Conservation (phyloP, 2,888 invertebrate genomes). For the Scaptomyza reducta region DNA sequence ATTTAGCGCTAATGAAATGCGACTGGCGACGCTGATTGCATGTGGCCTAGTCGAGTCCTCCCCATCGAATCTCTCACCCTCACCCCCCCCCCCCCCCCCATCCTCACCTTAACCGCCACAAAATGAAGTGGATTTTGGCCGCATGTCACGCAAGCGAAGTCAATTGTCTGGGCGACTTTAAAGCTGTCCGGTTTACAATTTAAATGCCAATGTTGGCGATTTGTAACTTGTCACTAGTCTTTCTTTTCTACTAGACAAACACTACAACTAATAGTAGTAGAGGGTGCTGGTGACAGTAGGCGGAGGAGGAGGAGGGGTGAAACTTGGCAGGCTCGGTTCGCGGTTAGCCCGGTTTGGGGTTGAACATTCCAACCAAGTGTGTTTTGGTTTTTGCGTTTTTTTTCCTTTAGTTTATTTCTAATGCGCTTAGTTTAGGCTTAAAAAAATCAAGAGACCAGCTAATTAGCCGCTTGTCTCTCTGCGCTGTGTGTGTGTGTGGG, state of each 20-base stretch:
- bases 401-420: conserved; percentile 33
- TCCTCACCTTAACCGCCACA: conserved; percentile 8
- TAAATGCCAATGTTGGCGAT: conserved; percentile 77
- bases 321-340: conserved; percentile 38
- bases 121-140: conserved; percentile 64
- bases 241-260: conserved; percentile 3
- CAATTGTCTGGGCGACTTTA: conserved; percentile 74
- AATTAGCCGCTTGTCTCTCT: conserved; percentile 49
- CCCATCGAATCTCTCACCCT: not conserved
- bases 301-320: not conserved
- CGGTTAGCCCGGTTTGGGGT: conserved; percentile 58
- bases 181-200: conserved; percentile 70
- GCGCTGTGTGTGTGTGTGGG: not conserved
- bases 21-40: conserved; percentile 69
- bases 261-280: not conserved
- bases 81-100: not conserved
- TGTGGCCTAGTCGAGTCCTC: conserved; percentile 61
- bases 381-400: no score
- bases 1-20: conserved; percentile 76
- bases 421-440: conserved; percentile 65
- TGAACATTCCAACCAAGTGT: conserved; percentile 24
- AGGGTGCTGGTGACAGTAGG: no score
- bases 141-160: conserved; percentile 71
- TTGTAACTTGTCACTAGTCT: conserved; percentile 69
- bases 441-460: conserved; percentile 51